Conservation (phyloP, 2,888 invertebrate genomes). For the Altica lythri region DNA sequence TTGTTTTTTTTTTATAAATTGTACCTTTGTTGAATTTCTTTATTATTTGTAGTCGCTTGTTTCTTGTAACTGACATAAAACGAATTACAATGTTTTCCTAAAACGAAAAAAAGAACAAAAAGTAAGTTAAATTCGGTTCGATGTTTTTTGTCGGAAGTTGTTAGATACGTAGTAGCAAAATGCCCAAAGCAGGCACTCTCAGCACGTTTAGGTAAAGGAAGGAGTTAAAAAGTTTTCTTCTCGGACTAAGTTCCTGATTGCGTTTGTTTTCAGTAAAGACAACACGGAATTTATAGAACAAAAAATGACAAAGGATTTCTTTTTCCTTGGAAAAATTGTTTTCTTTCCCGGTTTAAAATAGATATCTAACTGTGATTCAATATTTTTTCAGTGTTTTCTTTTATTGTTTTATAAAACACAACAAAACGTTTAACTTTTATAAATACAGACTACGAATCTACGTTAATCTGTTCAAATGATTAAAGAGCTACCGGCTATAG, state of each 20-base stretch:
- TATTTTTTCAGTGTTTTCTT: constrained; percentile 2
- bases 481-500: no score
- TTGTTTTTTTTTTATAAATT: no score
- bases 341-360: constrained; percentile 8
- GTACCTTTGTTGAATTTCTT: no score
- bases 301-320: constrained; percentile 7
- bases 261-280: constrained; percentile 30
- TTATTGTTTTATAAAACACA: no score
- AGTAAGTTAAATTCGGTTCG: constrained; percentile 25
- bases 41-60: no score
- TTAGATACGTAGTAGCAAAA: constrained; percentile 23
- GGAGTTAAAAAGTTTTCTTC: constrained; percentile 29
- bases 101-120: constrained; percentile 13
- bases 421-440: no score
- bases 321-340: constrained; percentile 6
- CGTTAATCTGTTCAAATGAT: no score
- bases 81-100: constrained; percentile 14
- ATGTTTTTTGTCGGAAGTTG: constrained; percentile 25
- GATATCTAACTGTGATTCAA: constrained; percentile 8
- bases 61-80: constrained; percentile 15
- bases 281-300: constrained; percentile 18
- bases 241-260: constrained; percentile 24
- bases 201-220: constrained; percentile 25
- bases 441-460: no score
- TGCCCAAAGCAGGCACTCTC: constrained; percentile 28